Base-by-base conservation (phyloP, 2,113 vertebrate species). In the Cyprinodon tularosa region DNA sequence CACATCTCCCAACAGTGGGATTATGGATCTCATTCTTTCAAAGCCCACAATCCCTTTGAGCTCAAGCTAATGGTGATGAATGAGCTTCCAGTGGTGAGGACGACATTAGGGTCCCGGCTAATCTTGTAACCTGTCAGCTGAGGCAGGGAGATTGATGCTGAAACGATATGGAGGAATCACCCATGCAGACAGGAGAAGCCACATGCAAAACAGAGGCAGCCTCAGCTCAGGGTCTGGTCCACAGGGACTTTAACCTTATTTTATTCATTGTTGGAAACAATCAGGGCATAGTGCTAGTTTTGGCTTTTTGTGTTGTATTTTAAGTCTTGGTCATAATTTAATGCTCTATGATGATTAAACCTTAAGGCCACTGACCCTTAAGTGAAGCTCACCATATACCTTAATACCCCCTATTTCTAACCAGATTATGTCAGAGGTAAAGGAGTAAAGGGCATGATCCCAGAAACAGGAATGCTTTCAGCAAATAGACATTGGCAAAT, bases 71-170 rank as follows among this genome's bases (percentile, higher is more conserved):
- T 87, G 83, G 84, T 89, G 93, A 94, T 92, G 86, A 72, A 94
- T 85, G 89, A 83, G 81, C 12, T 38, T 77, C 72, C 20, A 40
- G 77, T 71, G 71, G 82, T 66, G 85, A 81, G 83, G 88, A 91
- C 76, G 75, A 38, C 84, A 82, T 90, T 88, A 88, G 76, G 87
- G 74, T 87, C 40, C 77, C 12, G 20, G 22, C 81, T 94, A 93
- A 94, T 93, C 80, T 20, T 82, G 86, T 93, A 90, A 92, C 66
- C 86, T 88, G 89, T 90, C 90, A 90, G 70, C 81, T 29, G 78
- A 47, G 81, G 37, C 69, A 48, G 29, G 73, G 76, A 92, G 94
- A 93, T 94, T 87, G 87, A 94, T 92, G 89, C 71, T 40, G 68
- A 53, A 22, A 67, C 57, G 9, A 83, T 74, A 29, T 39, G 66